Evolutionary conservation across 2,888 invertebrate genomes (phyloP).

Genomic region (Physocephala rufipes): DNA sequence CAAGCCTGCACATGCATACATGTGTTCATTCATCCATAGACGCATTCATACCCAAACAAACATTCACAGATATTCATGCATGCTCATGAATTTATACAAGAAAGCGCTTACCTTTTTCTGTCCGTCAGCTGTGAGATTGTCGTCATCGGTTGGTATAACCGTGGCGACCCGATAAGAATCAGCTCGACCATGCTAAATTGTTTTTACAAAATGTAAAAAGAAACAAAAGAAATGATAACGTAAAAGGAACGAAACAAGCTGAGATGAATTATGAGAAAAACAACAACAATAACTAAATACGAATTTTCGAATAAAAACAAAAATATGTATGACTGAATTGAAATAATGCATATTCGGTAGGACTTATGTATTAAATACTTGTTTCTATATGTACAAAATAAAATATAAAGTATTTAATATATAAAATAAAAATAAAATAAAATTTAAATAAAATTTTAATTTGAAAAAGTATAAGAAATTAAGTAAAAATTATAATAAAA

Average conservation of each 20-base stretch:
- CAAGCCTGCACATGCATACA: not conserved
- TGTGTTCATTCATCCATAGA: not conserved
- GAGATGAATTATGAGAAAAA: conserved; percentile 11
- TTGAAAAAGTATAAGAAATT: no score
- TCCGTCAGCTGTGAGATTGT: conserved; percentile 95
- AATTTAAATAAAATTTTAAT: no score
- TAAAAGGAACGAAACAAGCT: conserved; percentile 28
- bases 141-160: conserved; percentile 89
- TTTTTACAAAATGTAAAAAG: conserved; percentile 7
- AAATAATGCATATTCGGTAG: no score
- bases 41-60: no score
- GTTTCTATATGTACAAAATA: no score
- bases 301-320: not conserved
- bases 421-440: no score
- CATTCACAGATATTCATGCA: no score
- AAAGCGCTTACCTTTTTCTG: conserved; percentile 80
- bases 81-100: no score
- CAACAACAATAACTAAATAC: conserved; percentile 2
- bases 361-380: no score
- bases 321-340: not conserved
- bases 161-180: conserved; percentile 98
- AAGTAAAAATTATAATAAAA: no score
- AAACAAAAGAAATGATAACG: not conserved
- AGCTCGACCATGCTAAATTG: conserved; percentile 87
- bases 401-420: no score